Evolutionary conservation across 2,113 vertebrate genomes (phyloP).

Genomic region (Glaucidium brasilianum): DNA sequence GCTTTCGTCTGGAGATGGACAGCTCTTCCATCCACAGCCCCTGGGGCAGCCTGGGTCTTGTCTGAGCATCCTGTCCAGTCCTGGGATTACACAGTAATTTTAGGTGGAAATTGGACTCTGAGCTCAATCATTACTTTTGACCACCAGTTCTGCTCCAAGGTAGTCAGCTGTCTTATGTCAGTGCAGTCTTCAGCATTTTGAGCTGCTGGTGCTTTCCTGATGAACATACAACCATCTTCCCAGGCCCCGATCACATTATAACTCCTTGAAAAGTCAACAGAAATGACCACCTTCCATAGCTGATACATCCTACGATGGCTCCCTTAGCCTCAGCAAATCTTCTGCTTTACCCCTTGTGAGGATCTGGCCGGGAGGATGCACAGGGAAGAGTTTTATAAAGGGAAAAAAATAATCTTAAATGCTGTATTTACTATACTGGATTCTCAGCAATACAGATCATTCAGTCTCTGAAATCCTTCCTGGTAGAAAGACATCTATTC

Average conservation of each 20-base stretch:
- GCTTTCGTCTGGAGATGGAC: not conserved
- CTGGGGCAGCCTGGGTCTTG: not conserved
- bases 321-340: not conserved
- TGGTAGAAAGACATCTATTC: not conserved
- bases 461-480: not conserved
- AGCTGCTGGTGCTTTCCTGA: not conserved
- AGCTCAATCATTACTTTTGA: not conserved
- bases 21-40: not conserved
- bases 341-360: not conserved
- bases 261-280: not conserved
- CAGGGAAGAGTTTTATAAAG: not conserved
- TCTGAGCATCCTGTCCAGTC: not conserved
- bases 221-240: not conserved
- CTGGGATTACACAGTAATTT: not conserved
- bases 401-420: not conserved
- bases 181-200: not conserved
- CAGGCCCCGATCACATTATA: not conserved
- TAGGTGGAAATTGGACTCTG: not conserved
- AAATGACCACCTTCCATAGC: not conserved
- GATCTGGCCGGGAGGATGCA: not conserved
- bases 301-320: not conserved
- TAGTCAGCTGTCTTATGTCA: not conserved
- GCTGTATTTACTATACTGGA: not conserved
- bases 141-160: not conserved
- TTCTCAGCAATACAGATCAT: not conserved